A percentile compares a stretch with the other conserved stretches of the same genome.
Evolutionary conservation across 2,113 vertebrate species (phyloP).

Genomic region (Ailuropoda melanoleuca): DNA sequence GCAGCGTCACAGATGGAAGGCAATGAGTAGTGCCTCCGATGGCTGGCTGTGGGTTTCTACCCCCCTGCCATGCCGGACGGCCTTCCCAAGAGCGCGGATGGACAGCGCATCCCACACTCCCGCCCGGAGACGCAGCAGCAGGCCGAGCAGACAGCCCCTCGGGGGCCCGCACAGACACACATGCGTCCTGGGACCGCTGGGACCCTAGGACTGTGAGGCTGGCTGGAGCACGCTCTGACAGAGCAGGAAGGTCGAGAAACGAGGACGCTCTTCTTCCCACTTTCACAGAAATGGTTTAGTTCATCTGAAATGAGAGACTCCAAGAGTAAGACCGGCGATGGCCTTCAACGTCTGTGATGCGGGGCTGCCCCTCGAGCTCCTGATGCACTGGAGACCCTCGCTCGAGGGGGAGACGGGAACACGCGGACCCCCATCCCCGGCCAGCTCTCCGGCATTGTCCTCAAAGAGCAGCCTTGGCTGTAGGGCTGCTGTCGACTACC

Average conservation of each 20-base stretch:
- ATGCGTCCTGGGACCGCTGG: accelerated
- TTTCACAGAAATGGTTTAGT: not conserved
- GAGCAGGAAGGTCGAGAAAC: not conserved
- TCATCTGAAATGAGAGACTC: not conserved
- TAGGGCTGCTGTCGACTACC: too few species aligned
- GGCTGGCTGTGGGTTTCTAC: accelerated
- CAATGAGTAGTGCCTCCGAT: accelerated
- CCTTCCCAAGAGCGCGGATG: not conserved
- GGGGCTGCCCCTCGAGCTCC: not conserved
- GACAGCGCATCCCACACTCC: accelerated
- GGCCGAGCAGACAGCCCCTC: accelerated
- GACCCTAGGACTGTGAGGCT: accelerated
- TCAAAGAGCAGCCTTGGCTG: not conserved
- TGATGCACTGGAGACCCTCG: too few species aligned
- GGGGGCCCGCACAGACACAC: accelerated
- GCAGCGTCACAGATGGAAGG: accelerated
- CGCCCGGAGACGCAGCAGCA: accelerated
- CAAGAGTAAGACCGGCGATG: accelerated
- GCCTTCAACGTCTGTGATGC: accelerated
- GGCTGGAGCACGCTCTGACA: accelerated
- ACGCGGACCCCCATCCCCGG: accelerated
- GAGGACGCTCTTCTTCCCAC: not conserved
- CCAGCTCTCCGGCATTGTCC: accelerated
- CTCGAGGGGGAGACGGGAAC: too few species aligned
- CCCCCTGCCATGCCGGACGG: accelerated